A percentile compares a stretch with the other conserved stretches of the same genome.
Conservation (phyloP, 2,888 invertebrate genomes). For the Acrocera orbiculus region DNA sequence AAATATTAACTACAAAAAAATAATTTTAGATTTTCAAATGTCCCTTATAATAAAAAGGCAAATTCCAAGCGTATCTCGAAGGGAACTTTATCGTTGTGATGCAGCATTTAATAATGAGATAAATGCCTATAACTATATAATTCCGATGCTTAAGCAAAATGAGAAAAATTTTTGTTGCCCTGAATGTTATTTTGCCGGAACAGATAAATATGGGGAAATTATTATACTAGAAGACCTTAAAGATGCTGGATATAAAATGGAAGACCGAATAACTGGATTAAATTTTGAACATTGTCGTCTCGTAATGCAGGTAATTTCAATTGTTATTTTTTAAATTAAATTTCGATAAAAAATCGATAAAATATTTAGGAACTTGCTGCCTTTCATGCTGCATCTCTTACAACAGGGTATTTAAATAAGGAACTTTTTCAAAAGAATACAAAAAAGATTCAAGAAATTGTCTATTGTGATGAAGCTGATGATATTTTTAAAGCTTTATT, state of each 20-base stretch:
- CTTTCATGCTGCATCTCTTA: conserved; percentile 26
- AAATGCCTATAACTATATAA: conserved; percentile 22
- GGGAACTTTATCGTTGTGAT: conserved; percentile 25
- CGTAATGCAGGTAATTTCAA: conserved; percentile 22
- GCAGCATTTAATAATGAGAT: conserved; percentile 28
- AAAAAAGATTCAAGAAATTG: conserved; percentile 21
- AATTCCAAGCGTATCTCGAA: conserved; percentile 23
- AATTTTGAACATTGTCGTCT: conserved; percentile 22
- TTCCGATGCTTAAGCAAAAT: conserved; percentile 21
- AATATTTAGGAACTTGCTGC: conserved; percentile 23
- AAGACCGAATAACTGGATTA: conserved; percentile 20
- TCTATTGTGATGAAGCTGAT: conserved; percentile 23
- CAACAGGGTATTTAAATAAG: conserved; percentile 19
- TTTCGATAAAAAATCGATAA: background rate
- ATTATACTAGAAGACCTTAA: conserved; percentile 26
- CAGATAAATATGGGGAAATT: conserved; percentile 19
- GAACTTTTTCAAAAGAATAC: conserved; percentile 16
- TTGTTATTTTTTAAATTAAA: too few relatives aligned
- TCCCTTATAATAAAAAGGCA: conserved; percentile 27
- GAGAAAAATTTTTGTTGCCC: conserved; percentile 16
- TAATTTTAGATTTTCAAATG: too few relatives aligned
- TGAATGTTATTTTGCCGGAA: conserved; percentile 22
- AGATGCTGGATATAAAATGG: conserved; percentile 20
- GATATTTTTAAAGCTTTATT: conserved; percentile 22
- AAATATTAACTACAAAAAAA: too few relatives aligned